A percentile compares a stretch with the other conserved stretches of the same genome.
phyloP scores from a whole-genome alignment of 92 coral and sea anemone species.

The Paramuricea clavata region DNA sequence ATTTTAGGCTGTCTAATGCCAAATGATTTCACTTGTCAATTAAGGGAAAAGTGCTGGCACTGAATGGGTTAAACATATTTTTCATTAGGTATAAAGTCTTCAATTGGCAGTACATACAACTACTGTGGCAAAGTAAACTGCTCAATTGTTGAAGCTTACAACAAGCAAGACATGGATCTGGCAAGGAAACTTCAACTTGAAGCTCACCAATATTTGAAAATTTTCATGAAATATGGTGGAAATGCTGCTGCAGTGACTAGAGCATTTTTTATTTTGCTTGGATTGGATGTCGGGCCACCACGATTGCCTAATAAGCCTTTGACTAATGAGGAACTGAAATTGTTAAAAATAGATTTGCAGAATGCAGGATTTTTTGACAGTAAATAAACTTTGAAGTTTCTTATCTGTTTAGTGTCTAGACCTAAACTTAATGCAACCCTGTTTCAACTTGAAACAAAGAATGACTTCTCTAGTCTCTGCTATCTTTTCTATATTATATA shows the following conservation, averaged over 20 bases:
- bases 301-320: conserved; percentile 66
- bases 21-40: no score
- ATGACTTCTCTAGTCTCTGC: no score
- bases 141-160: conserved; percentile 77
- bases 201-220: neutral
- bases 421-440: neutral
- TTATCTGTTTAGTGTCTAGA: no score
- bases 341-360: conserved; percentile 62
- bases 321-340: conserved; percentile 50
- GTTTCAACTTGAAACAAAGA: neutral
- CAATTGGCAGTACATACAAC: conserved; percentile 69
- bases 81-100: conserved; percentile 1
- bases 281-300: conserved; percentile 78
- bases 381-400: neutral
- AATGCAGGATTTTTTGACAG: conserved; percentile 3
- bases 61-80: no score
- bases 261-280: conserved; percentile 67
- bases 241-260: conserved; percentile 63
- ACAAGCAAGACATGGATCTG: conserved; percentile 72
- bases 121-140: conserved; percentile 68
- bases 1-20: no score
- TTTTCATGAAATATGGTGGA: conserved; percentile 28
- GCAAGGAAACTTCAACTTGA: conserved; percentile 68
- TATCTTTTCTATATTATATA: no score
- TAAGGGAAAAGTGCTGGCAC: no score